A percentile compares a stretch with the other conserved stretches of the same genome.
phyloP scores from a whole-genome alignment of 37 sponge, comb jelly and placozoan species.

The Cladorhizidae sp. region DNA sequence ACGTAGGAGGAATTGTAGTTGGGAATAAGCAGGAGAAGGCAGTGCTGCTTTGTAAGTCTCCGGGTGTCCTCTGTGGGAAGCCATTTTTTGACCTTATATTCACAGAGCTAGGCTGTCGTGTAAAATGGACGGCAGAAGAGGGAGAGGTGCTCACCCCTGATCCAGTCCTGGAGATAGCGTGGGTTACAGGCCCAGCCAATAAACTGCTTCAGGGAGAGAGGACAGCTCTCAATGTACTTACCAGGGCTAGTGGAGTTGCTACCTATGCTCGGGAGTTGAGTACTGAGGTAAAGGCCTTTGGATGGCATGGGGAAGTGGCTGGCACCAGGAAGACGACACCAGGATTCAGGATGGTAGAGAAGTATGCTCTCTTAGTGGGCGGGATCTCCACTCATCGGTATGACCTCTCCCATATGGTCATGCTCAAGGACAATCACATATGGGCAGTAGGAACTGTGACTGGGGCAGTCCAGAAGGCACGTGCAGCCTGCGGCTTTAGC shows the following conservation, averaged over 20 bases:
- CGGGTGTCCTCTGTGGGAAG: conserved; percentile 83
- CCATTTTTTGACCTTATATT: conserved; percentile 88
- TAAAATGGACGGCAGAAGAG: conserved; percentile 76
- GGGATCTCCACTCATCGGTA: conserved; percentile 86
- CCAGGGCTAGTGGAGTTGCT: conserved; percentile 90
- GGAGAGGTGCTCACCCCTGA: conserved; percentile 64
- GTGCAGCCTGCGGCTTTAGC: conserved; percentile 84
- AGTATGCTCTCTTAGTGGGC: conserved; percentile 91
- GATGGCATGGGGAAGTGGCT: conserved; percentile 90
- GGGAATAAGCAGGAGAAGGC: conserved; percentile 78
- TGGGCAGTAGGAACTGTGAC: conserved; percentile 86
- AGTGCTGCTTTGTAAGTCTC: conserved; percentile 81
- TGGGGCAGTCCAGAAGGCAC: conserved; percentile 75
- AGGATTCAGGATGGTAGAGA: conserved; percentile 94
- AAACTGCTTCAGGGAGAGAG: conserved; percentile 89
- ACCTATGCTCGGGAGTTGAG: conserved; percentile 74
- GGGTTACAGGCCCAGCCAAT: conserved; percentile 73
- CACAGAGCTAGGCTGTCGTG: conserved; percentile 71
- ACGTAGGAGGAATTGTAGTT: conserved; percentile 84
- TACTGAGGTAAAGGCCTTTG: conserved; percentile 16
- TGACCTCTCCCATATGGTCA: conserved; percentile 93
- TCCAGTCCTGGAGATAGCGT: conserved; percentile 61
- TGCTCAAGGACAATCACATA: conserved; percentile 97
- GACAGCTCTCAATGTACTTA: conserved; percentile 81
- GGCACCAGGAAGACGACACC: conserved; percentile 98